Percentiles rank a stretch among this genome's conserved stretches.
Conservation (phyloP, 1,140 invertebrate genomes). For the Epicauta chinensis region DNA sequence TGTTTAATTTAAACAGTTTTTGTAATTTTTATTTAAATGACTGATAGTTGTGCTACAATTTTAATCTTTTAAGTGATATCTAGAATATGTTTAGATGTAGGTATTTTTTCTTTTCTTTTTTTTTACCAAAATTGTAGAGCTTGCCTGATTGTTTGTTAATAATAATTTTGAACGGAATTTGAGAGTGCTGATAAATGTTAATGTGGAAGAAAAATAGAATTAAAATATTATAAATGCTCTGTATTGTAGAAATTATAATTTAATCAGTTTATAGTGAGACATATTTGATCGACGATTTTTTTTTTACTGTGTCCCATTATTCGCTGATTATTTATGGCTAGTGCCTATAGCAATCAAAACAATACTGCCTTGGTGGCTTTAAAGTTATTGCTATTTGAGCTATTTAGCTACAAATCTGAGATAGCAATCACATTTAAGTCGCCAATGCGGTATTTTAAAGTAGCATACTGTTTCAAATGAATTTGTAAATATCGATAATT, state of each 20-base stretch:
- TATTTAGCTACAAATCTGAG: too few relatives aligned
- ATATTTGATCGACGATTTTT: conserved; percentile 6
- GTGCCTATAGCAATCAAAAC: conserved; percentile 30
- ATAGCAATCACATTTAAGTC: too few relatives aligned
- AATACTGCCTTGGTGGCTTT: too few relatives aligned
- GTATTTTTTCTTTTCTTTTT: neutral
- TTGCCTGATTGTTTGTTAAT: conserved; percentile 20
- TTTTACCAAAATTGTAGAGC: neutral
- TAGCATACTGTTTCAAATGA: neutral
- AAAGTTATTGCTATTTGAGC: too few relatives aligned
- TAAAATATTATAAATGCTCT: conserved; percentile 1
- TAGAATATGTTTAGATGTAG: too few relatives aligned
- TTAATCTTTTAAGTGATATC: too few relatives aligned
- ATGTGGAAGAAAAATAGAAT: conserved; percentile 2
- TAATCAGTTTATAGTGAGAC: conserved; percentile 8
- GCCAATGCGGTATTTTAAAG: too few relatives aligned
- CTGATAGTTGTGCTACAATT: too few relatives aligned
- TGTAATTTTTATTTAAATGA: too few relatives aligned
- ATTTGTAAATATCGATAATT: neutral
- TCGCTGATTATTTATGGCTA: conserved; percentile 24
- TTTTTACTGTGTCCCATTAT: conserved; percentile 12
- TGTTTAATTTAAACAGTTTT: conserved; percentile 11
- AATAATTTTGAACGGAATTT: neutral
- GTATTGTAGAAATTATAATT: too few relatives aligned
- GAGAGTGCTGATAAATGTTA: neutral